Percentiles rank a stretch among this genome's conserved stretches.
These are phyloP conservation scores for Acanthornis magna DNA, from an alignment of 2,797 vertebrate genomes.

Conservation along the genomic window DNA sequence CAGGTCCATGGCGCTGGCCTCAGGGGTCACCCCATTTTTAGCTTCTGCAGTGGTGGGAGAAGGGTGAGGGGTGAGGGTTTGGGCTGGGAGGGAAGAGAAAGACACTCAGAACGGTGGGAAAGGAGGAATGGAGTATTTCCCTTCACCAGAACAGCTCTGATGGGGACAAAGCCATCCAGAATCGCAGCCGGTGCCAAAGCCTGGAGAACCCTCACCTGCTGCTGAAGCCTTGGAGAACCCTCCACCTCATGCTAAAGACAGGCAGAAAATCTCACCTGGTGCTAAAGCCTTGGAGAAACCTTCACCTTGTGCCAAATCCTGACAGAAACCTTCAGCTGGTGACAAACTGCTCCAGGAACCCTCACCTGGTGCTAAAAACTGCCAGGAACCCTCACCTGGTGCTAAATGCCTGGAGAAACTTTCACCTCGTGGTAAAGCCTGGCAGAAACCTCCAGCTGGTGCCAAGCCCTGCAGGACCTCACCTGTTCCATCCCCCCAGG, in stretches of 20 bases:
- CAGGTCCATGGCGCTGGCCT: background rate
- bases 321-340: background rate
- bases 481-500: too few species aligned
- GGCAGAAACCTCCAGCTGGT: background rate
- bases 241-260: background rate
- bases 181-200: background rate
- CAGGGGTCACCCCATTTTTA: background rate
- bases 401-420: background rate
- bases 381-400: background rate
- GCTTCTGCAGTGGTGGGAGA: background rate
- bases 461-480: background rate
- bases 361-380: too few species aligned
- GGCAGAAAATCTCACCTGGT: background rate
- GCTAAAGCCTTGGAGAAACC: background rate
- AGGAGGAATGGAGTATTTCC: background rate
- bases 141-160: background rate
- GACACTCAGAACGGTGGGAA: background rate
- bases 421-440: background rate
- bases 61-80: background rate
- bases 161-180: background rate
- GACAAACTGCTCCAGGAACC: background rate
- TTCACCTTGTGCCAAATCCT: background rate
- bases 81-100: background rate
- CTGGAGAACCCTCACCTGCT: background rate
- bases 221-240: background rate